phyloP scores from a whole-genome alignment of 2,797 vertebrate species.

The Chrysocyon brachyurus region DNA sequence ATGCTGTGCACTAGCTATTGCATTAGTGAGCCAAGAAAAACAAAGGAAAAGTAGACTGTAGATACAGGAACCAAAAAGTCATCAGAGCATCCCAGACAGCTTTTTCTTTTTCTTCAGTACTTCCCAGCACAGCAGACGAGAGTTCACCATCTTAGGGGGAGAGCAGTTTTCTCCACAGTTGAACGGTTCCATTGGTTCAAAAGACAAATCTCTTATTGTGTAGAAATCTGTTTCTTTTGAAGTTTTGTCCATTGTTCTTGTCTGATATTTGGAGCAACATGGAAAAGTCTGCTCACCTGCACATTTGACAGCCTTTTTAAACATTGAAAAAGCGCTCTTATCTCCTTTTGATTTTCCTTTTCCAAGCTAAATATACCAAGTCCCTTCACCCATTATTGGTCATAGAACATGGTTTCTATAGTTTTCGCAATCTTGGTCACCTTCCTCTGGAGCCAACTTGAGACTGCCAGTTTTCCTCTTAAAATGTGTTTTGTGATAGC shows the following conservation, averaged over 20 bases:
- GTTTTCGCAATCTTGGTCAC: not conserved
- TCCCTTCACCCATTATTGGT: conserved; percentile 7
- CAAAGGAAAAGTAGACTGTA: not conserved
- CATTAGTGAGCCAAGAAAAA: conserved; percentile 61
- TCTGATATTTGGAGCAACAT: conserved; percentile 56
- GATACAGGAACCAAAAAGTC: not conserved
- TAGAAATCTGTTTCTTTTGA: conserved; percentile 58
- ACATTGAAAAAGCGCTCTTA: not conserved
- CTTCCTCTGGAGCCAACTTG: not conserved
- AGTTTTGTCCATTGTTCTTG: conserved; percentile 53
- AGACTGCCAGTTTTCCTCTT: not conserved
- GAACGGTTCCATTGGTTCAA: conserved; percentile 19
- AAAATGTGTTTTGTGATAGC: conserved; percentile 32
- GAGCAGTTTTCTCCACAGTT: not conserved
- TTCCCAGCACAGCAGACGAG: not conserved
- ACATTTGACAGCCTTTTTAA: conserved; percentile 17
- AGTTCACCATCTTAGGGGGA: not conserved
- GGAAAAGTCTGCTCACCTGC: not conserved
- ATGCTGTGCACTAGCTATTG: not conserved
- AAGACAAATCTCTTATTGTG: conserved; percentile 60
- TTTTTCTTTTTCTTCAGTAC: not conserved
- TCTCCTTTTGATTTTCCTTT: conserved; percentile 7
- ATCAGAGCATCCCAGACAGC: not conserved
- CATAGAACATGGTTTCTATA: not conserved
- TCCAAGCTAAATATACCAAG: conserved; percentile 44